Base-by-base conservation (phyloP, 2,888 invertebrate species). In the Drosophila paranaensis region DNA sequence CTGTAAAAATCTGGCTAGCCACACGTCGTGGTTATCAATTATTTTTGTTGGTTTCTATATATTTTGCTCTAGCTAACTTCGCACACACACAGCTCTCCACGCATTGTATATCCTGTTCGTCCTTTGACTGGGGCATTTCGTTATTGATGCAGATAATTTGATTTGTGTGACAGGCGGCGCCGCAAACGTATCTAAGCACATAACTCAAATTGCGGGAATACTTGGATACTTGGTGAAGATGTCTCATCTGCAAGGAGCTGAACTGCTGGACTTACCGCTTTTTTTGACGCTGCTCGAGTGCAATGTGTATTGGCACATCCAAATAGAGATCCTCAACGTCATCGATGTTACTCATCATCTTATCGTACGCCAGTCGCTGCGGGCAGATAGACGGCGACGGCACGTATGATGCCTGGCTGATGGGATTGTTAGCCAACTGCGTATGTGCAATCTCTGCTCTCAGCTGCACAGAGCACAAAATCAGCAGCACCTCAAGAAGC, bases 271-370 rank as follows among this genome's bases (percentile, higher is more conserved):
- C 92, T 91, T 73, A 92, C 92, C 92, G 88, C 73, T 92, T 92
- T 72, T 88, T 91, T 76, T 92, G 92, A 50, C 90, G 89, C 68
- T 82, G 88, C 63, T 91, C 91, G 66, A 92, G 82, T 25, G 91
- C 91, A 60, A 92, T 90, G 68, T 90, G 91, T 56, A 90, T 90
- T 9, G 92, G 90, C 53, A 92, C 92, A 74, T 92, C 89, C 77
- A 92, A 81, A 73, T 91, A 90, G 63, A 93, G 78, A 77, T 92
- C 92, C 82, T 92, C 92, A 48, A 92, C 90, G 74, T 93, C 92
- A 63, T 90, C 91, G 71, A 91, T 91, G 66, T 83, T 84, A 63
- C 84, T 88, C 73, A 91, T 77, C 82, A 91, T 78, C 66, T 86
- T 80, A 68, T 74, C 82, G 60, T 82, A 88, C 30, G 79, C 81